Base-by-base conservation (phyloP, 2,113 vertebrate species). In the Gorsachius goisagi region DNA sequence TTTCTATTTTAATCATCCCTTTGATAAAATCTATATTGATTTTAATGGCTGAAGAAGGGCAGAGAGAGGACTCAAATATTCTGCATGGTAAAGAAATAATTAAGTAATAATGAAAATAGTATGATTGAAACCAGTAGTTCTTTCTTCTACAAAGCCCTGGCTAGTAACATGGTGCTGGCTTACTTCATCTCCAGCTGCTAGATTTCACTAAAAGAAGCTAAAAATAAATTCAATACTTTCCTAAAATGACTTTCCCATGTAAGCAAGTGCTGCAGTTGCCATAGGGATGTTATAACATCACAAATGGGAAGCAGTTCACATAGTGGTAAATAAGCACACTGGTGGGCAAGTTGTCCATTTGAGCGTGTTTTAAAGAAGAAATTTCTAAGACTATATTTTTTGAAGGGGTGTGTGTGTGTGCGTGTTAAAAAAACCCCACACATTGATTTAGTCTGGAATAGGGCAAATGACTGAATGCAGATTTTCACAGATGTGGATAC, bases 191-290 rank as follows among this genome's bases (percentile, higher is more conserved):
- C 81, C 91, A 97, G 94, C 93, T 97, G 95, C 86, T 94, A 92
- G 74, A 88, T 96, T 96, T 96, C 95, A 82, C 91, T 93, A 91
- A 96, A 96, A 92, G 73, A 87, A 93, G 59, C 89, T 95, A 96
- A 96, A 97, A 97, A 97, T 96, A 97, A 94, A 88, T 91, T 93
- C 87, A 97, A 93, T 97, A 76, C 89, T 92, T 96, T 95, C 95
- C 95, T 91, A 95, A 97, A 97, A 97, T 95, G 23, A 95, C 93
- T 97, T 95, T 85, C 78, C 55, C 62, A 74, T 95, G 94, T 85
- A 95, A 95, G 89, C 91, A 94, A 96, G 84, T 89, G 91, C 84
- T 95, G 80, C 94, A 85, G 96, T 96, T 97, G 92, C 96, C 94
- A 97, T 97, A 97, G 95, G 96, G 96, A 97, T 92, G 58, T 64